Evolutionary conservation across 1,140 invertebrate species (phyloP).

Genomic region (Maconellicoccus hirsutus): DNA sequence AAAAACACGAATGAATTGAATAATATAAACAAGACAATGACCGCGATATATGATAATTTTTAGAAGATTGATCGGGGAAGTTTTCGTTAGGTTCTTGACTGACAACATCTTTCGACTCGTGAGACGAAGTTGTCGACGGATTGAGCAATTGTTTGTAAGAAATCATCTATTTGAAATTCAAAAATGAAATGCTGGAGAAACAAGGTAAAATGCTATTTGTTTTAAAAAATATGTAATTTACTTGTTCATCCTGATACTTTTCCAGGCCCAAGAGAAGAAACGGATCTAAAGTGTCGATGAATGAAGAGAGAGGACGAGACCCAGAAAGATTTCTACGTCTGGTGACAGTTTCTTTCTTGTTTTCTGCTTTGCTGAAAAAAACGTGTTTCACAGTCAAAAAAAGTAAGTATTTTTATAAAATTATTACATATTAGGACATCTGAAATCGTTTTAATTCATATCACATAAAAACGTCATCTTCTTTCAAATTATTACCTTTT

Average conservation of each 20-base stretch:
- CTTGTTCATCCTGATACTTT: slow-evolving; percentile 68
- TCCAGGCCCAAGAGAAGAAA: slow-evolving; percentile 73
- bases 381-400: slow-evolving; percentile 27
- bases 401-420: too few species aligned
- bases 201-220: neutral
- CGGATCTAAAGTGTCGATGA: slow-evolving; percentile 71
- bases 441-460: too few species aligned
- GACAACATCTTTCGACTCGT: neutral
- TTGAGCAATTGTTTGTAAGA: neutral
- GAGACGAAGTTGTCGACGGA: neutral
- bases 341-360: slow-evolving; percentile 55
- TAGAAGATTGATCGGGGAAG: neutral
- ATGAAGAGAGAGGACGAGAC: slow-evolving; percentile 66
- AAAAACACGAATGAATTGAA: too few species aligned
- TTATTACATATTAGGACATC: too few species aligned
- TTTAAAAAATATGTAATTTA: slow-evolving; percentile 32
- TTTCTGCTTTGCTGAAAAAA: slow-evolving; percentile 46
- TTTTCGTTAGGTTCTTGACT: neutral
- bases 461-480: too few species aligned
- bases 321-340: slow-evolving; percentile 67
- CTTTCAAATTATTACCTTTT: too few species aligned
- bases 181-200: neutral
- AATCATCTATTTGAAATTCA: neutral
- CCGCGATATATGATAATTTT: slow-evolving; percentile 1
- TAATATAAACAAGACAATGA: neutral